Evolutionary conservation across 2,113 vertebrate species (phyloP).

Genomic region (Tonatia bakeri): DNA sequence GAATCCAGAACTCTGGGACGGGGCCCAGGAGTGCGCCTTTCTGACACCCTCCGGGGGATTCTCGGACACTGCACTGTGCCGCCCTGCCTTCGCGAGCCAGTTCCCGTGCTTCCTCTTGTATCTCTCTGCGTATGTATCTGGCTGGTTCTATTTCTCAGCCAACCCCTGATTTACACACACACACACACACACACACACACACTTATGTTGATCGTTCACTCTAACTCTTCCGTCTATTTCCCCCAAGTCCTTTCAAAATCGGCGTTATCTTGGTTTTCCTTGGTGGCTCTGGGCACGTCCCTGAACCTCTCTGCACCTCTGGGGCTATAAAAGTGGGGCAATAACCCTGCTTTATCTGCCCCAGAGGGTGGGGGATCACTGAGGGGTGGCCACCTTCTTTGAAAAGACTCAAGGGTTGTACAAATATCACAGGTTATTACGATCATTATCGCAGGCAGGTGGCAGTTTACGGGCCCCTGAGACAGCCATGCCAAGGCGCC

Average conservation of each 20-base stretch:
- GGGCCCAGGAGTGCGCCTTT: too few relatives aligned
- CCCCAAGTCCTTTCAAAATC: not conserved
- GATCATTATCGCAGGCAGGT: not conserved
- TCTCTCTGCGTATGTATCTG: too few relatives aligned
- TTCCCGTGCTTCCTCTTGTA: too few relatives aligned
- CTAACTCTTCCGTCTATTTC: not conserved
- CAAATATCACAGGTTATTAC: not conserved
- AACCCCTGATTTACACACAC: not conserved
- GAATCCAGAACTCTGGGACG: not conserved
- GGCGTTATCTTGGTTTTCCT: not conserved
- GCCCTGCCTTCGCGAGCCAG: not conserved
- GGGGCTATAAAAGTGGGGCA: constrained; percentile 10
- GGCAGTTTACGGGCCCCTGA: not conserved
- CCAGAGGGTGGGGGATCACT: not conserved
- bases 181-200: not conserved
- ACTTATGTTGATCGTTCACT: not conserved
- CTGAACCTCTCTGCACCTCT: not conserved
- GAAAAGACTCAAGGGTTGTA: constrained; percentile 12
- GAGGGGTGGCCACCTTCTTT: constrained; percentile 16
- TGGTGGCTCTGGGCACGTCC: not conserved
- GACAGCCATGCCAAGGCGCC: not conserved
- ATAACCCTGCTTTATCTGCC: constrained; percentile 20
- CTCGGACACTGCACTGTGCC: not conserved
- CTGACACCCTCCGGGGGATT: too few relatives aligned
- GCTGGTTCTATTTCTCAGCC: not conserved